Evolutionary conservation across 2,797 vertebrate genomes (phyloP), one percentile per base, ranked within the genome.

Genomic region (Pogonophryne albipinna): DNA sequence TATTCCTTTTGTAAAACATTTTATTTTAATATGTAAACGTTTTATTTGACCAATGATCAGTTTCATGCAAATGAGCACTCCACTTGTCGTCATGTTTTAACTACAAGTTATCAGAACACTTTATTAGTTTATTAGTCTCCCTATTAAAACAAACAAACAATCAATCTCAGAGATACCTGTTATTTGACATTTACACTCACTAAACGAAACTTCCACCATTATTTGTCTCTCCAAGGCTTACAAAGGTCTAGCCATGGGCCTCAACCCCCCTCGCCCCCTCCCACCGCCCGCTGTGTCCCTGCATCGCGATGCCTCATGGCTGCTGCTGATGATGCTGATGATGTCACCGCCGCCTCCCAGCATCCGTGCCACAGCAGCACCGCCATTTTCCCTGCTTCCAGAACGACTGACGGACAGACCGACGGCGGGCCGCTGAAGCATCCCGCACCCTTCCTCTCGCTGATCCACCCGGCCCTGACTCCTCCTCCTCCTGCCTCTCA

Each of bases 261-360:
- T 20, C 47, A 52, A 31, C 11, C 44, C 42, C 41, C 1, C 49
- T 16, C 20, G 34, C 9, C 1, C 49, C 20, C 20, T 34, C 9
- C 10, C 38, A 34, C 1, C 52, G n/a, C 20, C 42, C 9, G 12
- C 38, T 42, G 19, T 23, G n/a, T 13, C 49, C 31, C 83, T 87
- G 91, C 87, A 84, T 86, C 61, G 78, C 76, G 75, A 59, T 80
- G 71, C 74, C 62, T 83, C 72, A 67, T 76, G 81, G 69, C 86
- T 63, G 69, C 78, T 38, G 34, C 34, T 64, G 76, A 71, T 93
- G 92, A 71, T 90, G 86, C 19, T 87, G 90, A 82, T 94, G 93
- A 93, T 90, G 93, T 95, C 94, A 94, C 83, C 91, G 80, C 83
- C 79, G 78, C 83, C 93, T 89, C 88, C 85, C 91, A 93, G 91